Percentiles rank a stretch among this genome's conserved stretches.
Evolutionary conservation across 64 coral and sea anemone genomes (phyloP).

Genomic region (Orbicella faveolata): DNA sequence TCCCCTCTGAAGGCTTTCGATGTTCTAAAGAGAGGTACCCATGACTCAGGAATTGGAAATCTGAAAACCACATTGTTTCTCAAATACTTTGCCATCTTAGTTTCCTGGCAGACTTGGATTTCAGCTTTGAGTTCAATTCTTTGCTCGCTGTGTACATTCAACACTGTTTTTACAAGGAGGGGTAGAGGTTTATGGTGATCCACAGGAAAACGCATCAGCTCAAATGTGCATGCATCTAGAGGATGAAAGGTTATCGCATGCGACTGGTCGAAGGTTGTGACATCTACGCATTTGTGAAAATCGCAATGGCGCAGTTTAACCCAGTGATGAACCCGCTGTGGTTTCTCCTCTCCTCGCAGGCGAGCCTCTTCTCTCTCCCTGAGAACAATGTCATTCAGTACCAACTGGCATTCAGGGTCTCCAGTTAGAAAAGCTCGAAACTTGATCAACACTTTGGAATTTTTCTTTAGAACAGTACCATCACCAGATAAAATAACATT

Average conservation of each 20-base stretch:
- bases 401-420: conserved; percentile 93
- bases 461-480: conserved; percentile 82
- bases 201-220: conserved; percentile 90
- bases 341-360: conserved; percentile 80
- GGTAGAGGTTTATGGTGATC: conserved; percentile 86
- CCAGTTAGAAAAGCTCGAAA: conserved; percentile 91
- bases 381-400: conserved; percentile 82
- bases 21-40: conserved; percentile 90
- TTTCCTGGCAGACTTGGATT: conserved; percentile 92
- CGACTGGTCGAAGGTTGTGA: conserved; percentile 57
- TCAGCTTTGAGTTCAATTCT: conserved; percentile 89
- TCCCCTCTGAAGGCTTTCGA: conserved; percentile 76
- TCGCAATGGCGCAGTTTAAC: conserved; percentile 64
- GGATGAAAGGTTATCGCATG: conserved; percentile 93
- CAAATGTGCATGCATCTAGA: conserved; percentile 98
- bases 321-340: conserved; percentile 93
- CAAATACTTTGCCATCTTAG: conserved; percentile 89
- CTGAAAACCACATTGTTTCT: conserved; percentile 93
- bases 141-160: conserved; percentile 82
- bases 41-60: conserved; percentile 91
- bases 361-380: conserved; percentile 87
- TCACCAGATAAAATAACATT: conserved; percentile 65
- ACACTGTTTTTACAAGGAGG: conserved; percentile 65
- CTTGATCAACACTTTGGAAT: conserved; percentile 78
- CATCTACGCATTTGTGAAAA: conserved; percentile 89